These are phyloP conservation scores for Ectemnius cavifrons DNA, from an alignment of 2,888 invertebrate species.

Conservation along the genomic window DNA sequence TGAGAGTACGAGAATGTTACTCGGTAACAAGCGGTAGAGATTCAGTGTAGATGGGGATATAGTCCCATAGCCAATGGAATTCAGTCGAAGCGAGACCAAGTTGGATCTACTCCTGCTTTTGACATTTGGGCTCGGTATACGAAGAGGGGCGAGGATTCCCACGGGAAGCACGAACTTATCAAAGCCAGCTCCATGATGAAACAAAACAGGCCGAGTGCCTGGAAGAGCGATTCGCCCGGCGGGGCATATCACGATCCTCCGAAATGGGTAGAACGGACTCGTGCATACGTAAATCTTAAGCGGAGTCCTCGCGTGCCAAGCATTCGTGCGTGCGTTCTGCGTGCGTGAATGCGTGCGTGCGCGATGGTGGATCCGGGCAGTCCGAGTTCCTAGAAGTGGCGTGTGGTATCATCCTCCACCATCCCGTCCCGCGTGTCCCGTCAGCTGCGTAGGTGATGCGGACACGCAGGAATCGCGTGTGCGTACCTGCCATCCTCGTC, in stretches of 20 bases:
- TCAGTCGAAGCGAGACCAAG: no score
- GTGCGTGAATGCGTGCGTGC: constrained; percentile 52
- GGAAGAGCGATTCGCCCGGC: no score
- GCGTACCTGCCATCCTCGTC: constrained; percentile 17
- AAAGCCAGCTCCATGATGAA: no score
- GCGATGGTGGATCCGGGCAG: constrained; percentile 56
- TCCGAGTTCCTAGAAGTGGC: constrained; percentile 72
- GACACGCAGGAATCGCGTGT: constrained; percentile 53
- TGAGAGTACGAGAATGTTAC: no score
- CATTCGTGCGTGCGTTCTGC: constrained; percentile 55
- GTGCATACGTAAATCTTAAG: constrained; percentile 1
- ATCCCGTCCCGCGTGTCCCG: constrained; percentile 49
- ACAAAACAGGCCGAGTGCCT: no score
- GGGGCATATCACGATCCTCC: neutral
- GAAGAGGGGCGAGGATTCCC: no score
- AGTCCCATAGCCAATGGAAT: no score
- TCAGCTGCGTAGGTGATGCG: constrained; percentile 71
- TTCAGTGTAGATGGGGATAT: no score
- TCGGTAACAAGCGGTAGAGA: no score
- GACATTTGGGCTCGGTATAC: no score
- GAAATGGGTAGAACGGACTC: neutral
- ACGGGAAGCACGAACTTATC: no score
- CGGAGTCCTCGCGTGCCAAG: constrained; percentile 39
- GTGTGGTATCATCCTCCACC: constrained; percentile 69
- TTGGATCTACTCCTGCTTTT: no score